Evolutionary conservation across 2,797 vertebrate species (phyloP), one percentile per base, ranked within the genome.

Genomic region (Notoglanidium macrostoma): DNA sequence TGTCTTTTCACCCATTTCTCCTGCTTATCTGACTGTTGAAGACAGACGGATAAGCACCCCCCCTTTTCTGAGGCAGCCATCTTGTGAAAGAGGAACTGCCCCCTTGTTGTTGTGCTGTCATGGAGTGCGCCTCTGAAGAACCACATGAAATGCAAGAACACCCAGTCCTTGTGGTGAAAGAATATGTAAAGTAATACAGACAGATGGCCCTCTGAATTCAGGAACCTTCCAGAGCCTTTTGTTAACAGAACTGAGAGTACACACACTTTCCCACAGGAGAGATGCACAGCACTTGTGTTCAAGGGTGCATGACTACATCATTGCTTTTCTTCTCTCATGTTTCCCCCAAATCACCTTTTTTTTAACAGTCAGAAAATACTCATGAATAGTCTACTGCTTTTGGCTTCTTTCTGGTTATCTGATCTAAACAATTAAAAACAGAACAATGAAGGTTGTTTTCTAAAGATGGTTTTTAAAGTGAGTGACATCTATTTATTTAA

Each of bases 161-260:
- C 90, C 89, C 86, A 87, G 89, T 94, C 93, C 94, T 94, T 92
- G 93, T 94, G 92, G 91, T 94, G 94, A 96, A 96, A 96, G 94
- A 95, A 95, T 94, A 96, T 96, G 95, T 96, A 96, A 96, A 96
- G 94, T 95, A 95, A 96, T 95, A 95, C 95, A 94, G 94, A 94
- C 96, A 96, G 95, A 96, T 96, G 95, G 95, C 92, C 93, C 89
- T 91, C 92, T 95, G 94, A 95, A 95, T 94, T 93, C 94, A 93
- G 92, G 94, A 96, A 94, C 94, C 92, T 95, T 95, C 94, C 95
- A 91, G 94, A 93, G 92, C 91, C 95, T 94, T 95, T 95, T 95
- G 94, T 95, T 93, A 93, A 87, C 91, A 89, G 87, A 90, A 90
- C 93, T 95, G 93, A 95, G 95, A 88, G 86, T 94, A 91, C 92